Conservation (phyloP, 2,113 vertebrate genomes). For the Chaetodon auriga region DNA sequence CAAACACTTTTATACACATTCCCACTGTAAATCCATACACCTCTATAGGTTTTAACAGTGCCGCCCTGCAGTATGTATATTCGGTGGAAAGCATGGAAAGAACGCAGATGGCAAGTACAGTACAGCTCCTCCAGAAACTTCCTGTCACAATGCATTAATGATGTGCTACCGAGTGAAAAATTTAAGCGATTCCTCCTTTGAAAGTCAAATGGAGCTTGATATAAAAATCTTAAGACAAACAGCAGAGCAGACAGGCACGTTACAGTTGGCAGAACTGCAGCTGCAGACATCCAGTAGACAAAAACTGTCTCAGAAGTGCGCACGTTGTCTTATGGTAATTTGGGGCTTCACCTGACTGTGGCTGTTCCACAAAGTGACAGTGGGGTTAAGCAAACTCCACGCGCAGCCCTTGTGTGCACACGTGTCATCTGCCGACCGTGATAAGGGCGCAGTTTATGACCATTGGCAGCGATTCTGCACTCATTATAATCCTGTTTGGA, state of each 20-base stretch:
- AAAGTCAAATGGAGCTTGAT: slow-evolving; percentile 50
- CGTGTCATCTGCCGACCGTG: slow-evolving; percentile 62
- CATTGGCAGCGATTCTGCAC: slow-evolving; percentile 51
- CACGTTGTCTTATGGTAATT: slow-evolving; percentile 27
- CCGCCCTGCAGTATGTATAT: neutral
- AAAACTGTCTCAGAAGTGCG: neutral
- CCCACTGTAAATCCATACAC: neutral
- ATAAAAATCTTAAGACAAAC: slow-evolving; percentile 55
- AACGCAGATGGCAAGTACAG: slow-evolving; percentile 25
- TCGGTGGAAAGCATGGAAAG: neutral
- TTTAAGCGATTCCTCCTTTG: slow-evolving; percentile 39
- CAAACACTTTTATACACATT: neutral
- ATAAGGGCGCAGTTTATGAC: slow-evolving; percentile 61
- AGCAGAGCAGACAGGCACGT: slow-evolving; percentile 28
- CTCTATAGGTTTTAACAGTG: neutral
- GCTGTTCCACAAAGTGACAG: slow-evolving; percentile 50
- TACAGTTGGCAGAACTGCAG: slow-evolving; percentile 8
- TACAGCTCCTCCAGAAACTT: slow-evolving; percentile 1
- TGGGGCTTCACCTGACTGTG: neutral
- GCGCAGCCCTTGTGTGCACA: slow-evolving; percentile 43
- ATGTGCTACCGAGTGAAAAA: slow-evolving; percentile 42
- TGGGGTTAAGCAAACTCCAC: slow-evolving; percentile 53
- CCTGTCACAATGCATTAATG: slow-evolving; percentile 56
- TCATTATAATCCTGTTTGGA: slow-evolving; percentile 72
- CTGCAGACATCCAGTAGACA: slow-evolving; percentile 10